Percentiles rank a stretch among this genome's conserved stretches.
These are phyloP conservation scores for Mareca strepera DNA, from an alignment of 2,797 vertebrate genomes.

Conservation along the genomic window DNA sequence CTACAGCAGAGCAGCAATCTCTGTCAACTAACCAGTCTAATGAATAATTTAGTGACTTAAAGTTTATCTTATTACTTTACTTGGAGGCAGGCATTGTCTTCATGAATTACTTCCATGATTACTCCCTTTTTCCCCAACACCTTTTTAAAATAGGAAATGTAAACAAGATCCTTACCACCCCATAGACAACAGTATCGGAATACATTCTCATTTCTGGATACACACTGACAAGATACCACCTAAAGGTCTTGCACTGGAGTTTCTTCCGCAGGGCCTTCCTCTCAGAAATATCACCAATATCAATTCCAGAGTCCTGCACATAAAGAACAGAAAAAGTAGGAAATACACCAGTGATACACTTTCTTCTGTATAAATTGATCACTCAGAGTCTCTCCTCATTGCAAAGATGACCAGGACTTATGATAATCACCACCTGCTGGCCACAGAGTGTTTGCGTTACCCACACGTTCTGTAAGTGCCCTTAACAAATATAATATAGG, in stretches of 20 bases:
- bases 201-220: conserved; percentile 99
- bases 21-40: not conserved
- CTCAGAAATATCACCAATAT: conserved; percentile 93
- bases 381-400: not conserved
- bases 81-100: not conserved
- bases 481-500: not conserved
- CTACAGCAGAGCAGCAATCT: not conserved
- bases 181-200: conserved; percentile 92
- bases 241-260: conserved; percentile 96
- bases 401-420: not conserved
- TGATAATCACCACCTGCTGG: not conserved
- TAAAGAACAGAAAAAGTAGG: not conserved
- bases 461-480: not conserved
- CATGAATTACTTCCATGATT: not conserved
- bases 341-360: not conserved
- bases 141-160: not conserved
- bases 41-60: not conserved
- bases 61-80: not conserved
- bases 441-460: not conserved
- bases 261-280: conserved; percentile 94
- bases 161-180: conserved; percentile 85
- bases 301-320: conserved; percentile 92
- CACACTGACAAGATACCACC: conserved; percentile 97
- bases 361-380: not conserved
- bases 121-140: not conserved